Base-by-base conservation (phyloP, 2,113 vertebrate genomes). In the Clarias gariepinus region DNA sequence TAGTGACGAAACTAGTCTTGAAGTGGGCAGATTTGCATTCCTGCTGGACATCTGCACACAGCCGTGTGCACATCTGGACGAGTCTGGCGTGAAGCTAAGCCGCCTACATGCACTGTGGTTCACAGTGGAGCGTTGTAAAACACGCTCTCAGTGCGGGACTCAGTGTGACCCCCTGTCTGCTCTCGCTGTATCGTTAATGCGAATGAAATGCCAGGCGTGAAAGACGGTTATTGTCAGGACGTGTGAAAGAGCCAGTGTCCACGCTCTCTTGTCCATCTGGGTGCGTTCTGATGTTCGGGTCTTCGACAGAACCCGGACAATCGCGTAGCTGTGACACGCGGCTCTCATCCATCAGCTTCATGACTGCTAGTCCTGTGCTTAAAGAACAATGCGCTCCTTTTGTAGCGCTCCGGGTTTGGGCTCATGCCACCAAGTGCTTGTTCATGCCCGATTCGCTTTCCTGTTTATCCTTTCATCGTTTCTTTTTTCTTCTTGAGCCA, bases 121-220 rank as follows among this genome's bases (percentile, higher is more conserved):
- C 25, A 71, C 73, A 77, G 58, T 85, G 73, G 58, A 78, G 36
- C 18, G 57, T 77, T 73, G 74, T 66, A 81, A n/a, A 30, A 81
- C 82, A 79, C 60, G 57, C 73, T 61, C 41, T 57, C 69, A 66
- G 41, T 19, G 61, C 63, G 12, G 78, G 57, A 81, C 47, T 71
- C 78, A 86, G 78, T 6, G 41, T 81, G 64, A 81, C 57, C 79
- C 57, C 80, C 77, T 77, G 80, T 58, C 73, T 61, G 33, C 41
- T 53, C 77, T 79, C 55, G 1, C 69, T 94, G 92, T 91, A 93
- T 94, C 94, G 93, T 94, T 95, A 94, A 95, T 94, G 93, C 90
- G 63, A 90, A 90, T 68, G 89, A 93, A 93, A 94, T 94, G 93
- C 92, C 92, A 90, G 90, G 81, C 86, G 89, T 94, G 92, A 95